Evolutionary conservation across 2,888 invertebrate species (phyloP), one percentile per base, ranked within the genome.

Genomic region (Diaprepes abbreviatus): DNA sequence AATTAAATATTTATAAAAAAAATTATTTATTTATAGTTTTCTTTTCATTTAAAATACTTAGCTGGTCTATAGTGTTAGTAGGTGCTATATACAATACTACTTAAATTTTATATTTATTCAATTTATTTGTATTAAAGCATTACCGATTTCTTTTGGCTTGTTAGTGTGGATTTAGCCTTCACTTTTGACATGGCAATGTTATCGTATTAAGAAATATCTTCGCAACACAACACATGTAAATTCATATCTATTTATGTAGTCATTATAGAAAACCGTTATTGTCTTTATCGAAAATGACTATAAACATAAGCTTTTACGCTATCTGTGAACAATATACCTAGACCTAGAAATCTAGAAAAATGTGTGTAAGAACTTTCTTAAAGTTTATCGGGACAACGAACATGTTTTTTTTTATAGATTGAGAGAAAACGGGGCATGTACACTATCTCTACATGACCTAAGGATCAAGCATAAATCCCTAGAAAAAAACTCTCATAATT

Each of bases 141-240:
- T 45, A 19, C 17, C 38, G 38, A 57, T 57, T 58, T 58, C 38
- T 40, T 58, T 58, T 43, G 16, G 21, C 16, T 40, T 12, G 43
- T 58, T 16, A 38, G 19, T 10, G 58, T 24, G 3, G 40, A 64
- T 40, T 55, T 40, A 31, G 40, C 64, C 64, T 64, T 64, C 64
- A 64, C 64, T 54, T 64, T 55, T 64, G 64, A 64, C 64, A 64
- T 54, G 50, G 36, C 48, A 38, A 28, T 21, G 36, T 64, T 64
- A 63, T 63, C 63, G 38, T 24, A 43, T 54, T 54, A 19, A 55
- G 33, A 54, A 64, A 54, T 64, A 64, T 64, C 28, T 50, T 50
- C 17, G 35, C 40, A 12, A 50, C 14, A 33, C 59, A 64, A 55
- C 64, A 64, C 55, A 64, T 64, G 64, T 64, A 64, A 35, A 50